Evolutionary conservation across 35 echinoderm and acorn worm species (phyloP).

Genomic region (Amphiura filiformis): DNA sequence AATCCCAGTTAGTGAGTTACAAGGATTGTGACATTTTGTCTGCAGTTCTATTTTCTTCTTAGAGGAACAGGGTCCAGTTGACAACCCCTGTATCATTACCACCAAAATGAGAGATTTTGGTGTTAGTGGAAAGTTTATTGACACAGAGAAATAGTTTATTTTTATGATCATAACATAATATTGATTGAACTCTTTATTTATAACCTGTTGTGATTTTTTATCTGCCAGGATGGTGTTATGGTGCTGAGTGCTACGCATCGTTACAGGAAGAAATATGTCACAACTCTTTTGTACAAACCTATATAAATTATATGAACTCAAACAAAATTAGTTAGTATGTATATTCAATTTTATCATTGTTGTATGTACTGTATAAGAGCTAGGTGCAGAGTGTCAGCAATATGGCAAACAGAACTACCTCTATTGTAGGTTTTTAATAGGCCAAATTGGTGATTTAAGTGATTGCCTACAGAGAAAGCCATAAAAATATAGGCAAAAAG

Average conservation of each 20-base stretch:
- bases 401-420: neutral
- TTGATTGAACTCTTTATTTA: too few species aligned
- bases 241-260: constrained; percentile 98
- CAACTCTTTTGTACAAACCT: constrained; percentile 96
- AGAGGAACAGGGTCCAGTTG: too few species aligned
- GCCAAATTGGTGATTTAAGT: neutral
- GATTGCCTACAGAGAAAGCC: neutral
- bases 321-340: neutral
- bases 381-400: constrained; percentile 10
- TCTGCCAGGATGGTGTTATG: constrained; percentile 96
- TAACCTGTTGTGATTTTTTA: too few species aligned
- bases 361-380: neutral
- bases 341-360: neutral
- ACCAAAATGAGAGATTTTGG: too few species aligned
- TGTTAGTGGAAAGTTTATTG: too few species aligned
- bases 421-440: neutral
- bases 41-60: too few species aligned
- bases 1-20: too few species aligned
- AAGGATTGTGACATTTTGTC: too few species aligned
- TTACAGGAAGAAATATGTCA: constrained; percentile 99
- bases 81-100: too few species aligned
- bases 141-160: too few species aligned
- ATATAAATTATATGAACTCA: constrained; percentile 45
- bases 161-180: too few species aligned
- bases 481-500: neutral